These are phyloP conservation scores for fruit fly (Drosophila melanogaster) DNA, from an alignment of 1,140 invertebrate genomes.

Conservation along the genomic window Release_6_plus_ISO1_MT NT_033777.3:29467501-29468000, in stretches of 20 bases:
- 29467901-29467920: slow-evolving; percentile 37
- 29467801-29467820: slow-evolving; percentile 42
- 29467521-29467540: slow-evolving; percentile 48
- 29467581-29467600: not conserved
- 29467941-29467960: slow-evolving; percentile 22
- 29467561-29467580: slow-evolving; percentile 12
- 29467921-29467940: slow-evolving; percentile 35
- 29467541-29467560: slow-evolving; percentile 30
- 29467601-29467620: too few relatives aligned
- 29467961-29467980: slow-evolving; percentile 21
- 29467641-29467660: too few relatives aligned
- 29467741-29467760: not conserved
- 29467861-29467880: slow-evolving; percentile 43
- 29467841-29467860: slow-evolving; percentile 51
- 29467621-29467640: too few relatives aligned
- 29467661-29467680: too few relatives aligned
- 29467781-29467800: slow-evolving; percentile 1
- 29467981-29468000: not conserved
- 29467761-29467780: not conserved
- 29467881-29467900: slow-evolving; percentile 29
- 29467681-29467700: too few relatives aligned
- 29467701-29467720: too few relatives aligned
- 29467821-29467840: slow-evolving; percentile 56
- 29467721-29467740: not conserved
- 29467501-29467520: slow-evolving; percentile 12